phyloP scores from a whole-genome alignment of 2,888 invertebrate genomes.

The Eustalomyia histrio region DNA sequence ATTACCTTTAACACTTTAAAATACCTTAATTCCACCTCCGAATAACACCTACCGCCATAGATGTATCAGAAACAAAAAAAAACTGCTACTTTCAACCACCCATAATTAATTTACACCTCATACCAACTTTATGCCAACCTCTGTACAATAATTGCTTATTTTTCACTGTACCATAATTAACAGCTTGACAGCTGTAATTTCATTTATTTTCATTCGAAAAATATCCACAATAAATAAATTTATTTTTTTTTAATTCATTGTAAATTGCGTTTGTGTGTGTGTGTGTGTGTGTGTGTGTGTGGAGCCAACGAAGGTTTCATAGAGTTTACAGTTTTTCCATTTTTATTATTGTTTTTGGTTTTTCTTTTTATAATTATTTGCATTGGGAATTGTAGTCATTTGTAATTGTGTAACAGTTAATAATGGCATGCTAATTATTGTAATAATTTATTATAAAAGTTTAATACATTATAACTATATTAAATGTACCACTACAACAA shows the following conservation, averaged over 20 bases:
- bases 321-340: background rate
- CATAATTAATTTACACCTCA: constrained; percentile 7
- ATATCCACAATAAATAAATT: constrained; percentile 43
- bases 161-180: constrained; percentile 58
- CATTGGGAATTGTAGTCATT: constrained; percentile 56
- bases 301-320: background rate
- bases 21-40: background rate
- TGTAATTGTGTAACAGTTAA: constrained; percentile 58
- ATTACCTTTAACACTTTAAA: background rate
- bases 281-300: background rate
- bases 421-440: constrained; percentile 61
- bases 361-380: constrained; percentile 31
- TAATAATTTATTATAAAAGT: constrained; percentile 52
- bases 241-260: constrained; percentile 29
- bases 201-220: constrained; percentile 59
- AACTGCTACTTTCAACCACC: background rate
- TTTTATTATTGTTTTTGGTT: constrained; percentile 10
- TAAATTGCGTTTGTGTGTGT: background rate
- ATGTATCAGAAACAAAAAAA: background rate
- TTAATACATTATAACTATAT: constrained; percentile 6
- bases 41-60: too few relatives aligned
- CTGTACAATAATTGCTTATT: constrained; percentile 47
- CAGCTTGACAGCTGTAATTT: constrained; percentile 64
- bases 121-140: constrained; percentile 4
- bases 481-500: constrained; percentile 8